These are phyloP conservation scores for Eudyptes chrysolophus DNA, from an alignment of 2,113 vertebrate species.

Conservation along the genomic window DNA sequence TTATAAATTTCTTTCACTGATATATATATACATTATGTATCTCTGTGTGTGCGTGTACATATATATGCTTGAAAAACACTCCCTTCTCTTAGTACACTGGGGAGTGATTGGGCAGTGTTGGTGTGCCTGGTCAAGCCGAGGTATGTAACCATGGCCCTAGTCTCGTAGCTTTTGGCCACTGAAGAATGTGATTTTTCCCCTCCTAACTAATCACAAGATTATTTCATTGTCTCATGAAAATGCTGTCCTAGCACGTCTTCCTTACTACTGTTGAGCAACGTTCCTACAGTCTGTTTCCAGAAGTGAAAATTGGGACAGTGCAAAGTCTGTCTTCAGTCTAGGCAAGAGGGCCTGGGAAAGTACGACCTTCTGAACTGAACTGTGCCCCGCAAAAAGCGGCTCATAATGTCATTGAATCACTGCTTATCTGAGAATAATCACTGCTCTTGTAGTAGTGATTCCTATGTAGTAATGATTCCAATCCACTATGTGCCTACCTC, in stretches of 20 bases:
- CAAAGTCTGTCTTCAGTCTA: constrained; percentile 31
- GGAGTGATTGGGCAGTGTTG: neutral
- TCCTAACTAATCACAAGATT: neutral
- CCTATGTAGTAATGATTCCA: no score
- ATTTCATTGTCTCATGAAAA: constrained; percentile 20
- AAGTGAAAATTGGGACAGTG: constrained; percentile 56
- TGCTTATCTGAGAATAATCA: constrained; percentile 53
- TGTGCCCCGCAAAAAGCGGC: neutral
- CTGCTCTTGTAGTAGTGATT: neutral
- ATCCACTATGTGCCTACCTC: constrained; percentile 58
- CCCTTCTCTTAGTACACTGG: neutral
- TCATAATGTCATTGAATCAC: constrained; percentile 50
- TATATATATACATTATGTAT: neutral
- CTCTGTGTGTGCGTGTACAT: fast-evolving
- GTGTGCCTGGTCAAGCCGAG: neutral
- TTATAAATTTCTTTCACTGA: neutral
- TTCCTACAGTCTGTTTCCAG: constrained; percentile 65
- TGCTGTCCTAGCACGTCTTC: constrained; percentile 18
- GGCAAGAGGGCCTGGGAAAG: constrained; percentile 67
- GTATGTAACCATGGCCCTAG: neutral
- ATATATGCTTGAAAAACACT: neutral
- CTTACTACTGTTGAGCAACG: constrained; percentile 59
- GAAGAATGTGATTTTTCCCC: neutral
- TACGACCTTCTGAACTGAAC: constrained; percentile 28
- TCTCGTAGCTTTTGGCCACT: neutral